Conservation (phyloP, 2,113 vertebrate genomes). For the Leptobrachium ailaonicum region DNA sequence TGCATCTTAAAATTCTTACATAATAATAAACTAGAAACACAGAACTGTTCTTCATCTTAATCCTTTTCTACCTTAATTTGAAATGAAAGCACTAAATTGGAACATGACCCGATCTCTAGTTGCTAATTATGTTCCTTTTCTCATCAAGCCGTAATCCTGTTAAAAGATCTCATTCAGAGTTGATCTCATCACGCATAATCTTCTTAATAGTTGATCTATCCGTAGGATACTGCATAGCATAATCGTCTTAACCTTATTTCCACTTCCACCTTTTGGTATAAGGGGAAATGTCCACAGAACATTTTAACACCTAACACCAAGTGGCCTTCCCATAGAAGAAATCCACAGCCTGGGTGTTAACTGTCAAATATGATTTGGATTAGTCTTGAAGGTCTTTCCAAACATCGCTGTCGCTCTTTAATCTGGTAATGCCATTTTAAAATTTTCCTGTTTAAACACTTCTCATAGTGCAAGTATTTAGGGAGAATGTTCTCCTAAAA, state of each 20-base stretch:
- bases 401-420: background rate
- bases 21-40: background rate
- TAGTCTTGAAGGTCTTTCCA: background rate
- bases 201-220: conserved; percentile 49
- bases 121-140: conserved; percentile 33
- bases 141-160: conserved; percentile 40
- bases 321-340: background rate
- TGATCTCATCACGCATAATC: conserved; percentile 49
- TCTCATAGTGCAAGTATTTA: no score
- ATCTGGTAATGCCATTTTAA: background rate
- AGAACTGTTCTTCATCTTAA: background rate
- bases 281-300: conserved; percentile 1
- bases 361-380: background rate
- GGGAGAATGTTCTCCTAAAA: no score
- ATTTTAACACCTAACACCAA: conserved; percentile 26
- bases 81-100: background rate
- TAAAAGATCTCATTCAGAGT: conserved; percentile 35
- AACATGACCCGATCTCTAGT: conserved; percentile 32
- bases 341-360: background rate
- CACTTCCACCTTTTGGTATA: conserved; percentile 36
- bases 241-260: conserved; percentile 42
- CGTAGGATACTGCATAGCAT: conserved; percentile 32
- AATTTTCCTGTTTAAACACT: no score
- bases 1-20: background rate
- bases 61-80: conserved; percentile 2